Base-by-base conservation (phyloP, 1,140 invertebrate species). In the Lepidurus packardi region DNA sequence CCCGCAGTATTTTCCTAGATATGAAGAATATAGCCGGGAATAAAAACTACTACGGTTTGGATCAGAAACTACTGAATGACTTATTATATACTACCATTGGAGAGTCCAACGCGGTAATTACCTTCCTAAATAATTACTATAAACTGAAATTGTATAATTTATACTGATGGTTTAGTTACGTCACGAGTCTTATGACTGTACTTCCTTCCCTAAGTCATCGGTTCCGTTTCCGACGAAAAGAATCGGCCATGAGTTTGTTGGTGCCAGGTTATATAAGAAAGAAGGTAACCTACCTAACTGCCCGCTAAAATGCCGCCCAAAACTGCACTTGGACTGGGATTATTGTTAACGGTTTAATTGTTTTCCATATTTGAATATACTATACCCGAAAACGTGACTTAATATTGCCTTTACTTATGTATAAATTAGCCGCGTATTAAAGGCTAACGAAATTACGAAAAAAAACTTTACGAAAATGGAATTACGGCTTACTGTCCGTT, bases 281-380 rank as follows among this genome's bases (percentile, higher is more conserved):
- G 65, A 73, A 9, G 7, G 73, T 16, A 25, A 65, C 16, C 34
- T 43, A 41, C 53, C 73, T 0, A 78, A 78, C 2, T 78, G 77
- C 25, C 77, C 77, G 6, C 10, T 42, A 21, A 43, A 10, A 7
- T 78, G 77, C 21, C 21, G 77, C 8, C 77, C 77, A 16, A 53
- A 24, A n/a, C 41, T 73, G 73, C 77, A 78, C 77, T 16, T 16
- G 16, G 65, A 78, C 5, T 78, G 77, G 77, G 65, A 65, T 24
- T 78, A 65, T 42, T 78, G 77, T 11, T 78, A 73, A 25, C 25
- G n/a, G n/a, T 43, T 43, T 1, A 43, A 9, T 13, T 76, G 4
- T 76, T 74, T 74, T 34, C 2, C 2, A 34, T 34, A 1, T 34
- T 34, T 34, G 25, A 34, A 34, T n/a, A 34, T 34, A 34, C 3